Percentiles rank a stretch among this genome's conserved stretches.
phyloP scores from a whole-genome alignment of 2,113 vertebrate species.

The Menidia beryllina region DNA sequence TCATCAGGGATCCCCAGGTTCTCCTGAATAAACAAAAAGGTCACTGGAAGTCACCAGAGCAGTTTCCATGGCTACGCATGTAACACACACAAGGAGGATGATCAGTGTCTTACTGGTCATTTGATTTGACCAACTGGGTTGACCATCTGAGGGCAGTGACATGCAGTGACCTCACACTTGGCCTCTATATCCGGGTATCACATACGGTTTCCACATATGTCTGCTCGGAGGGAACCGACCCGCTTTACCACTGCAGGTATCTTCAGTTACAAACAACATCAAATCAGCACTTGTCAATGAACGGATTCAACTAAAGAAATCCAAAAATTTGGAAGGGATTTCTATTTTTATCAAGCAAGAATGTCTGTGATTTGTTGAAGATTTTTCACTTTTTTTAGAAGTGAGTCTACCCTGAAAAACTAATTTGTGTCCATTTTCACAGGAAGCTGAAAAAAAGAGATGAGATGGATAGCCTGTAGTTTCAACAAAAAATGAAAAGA shows the following conservation, averaged over 20 bases:
- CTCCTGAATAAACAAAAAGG: slow-evolving; percentile 11
- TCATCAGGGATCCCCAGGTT: not conserved
- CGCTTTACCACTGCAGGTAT: not conserved
- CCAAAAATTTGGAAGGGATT: not conserved
- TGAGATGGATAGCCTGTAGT: too few species aligned
- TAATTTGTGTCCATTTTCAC: not conserved
- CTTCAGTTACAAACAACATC: not conserved
- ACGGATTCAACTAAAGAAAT: not conserved
- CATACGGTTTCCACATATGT: slow-evolving; percentile 2
- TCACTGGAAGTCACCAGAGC: not conserved
- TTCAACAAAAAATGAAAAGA: too few species aligned
- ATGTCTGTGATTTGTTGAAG: not conserved
- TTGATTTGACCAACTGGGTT: slow-evolving; percentile 29
- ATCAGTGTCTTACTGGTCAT: not conserved
- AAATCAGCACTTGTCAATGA: not conserved
- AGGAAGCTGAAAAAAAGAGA: too few species aligned
- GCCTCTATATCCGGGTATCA: slow-evolving; percentile 12
- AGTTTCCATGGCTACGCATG: slow-evolving; percentile 22
- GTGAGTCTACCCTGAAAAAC: not conserved
- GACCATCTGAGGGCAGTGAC: slow-evolving; percentile 18
- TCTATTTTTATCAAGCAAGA: too few species aligned
- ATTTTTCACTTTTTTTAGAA: not conserved
- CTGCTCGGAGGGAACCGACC: not conserved
- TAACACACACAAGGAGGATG: slow-evolving; percentile 3
- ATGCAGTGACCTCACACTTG: slow-evolving; percentile 17